Percentiles rank a stretch among this genome's conserved stretches.
Evolutionary conservation across 2,888 invertebrate species (phyloP).

Genomic region (Adelphocoris suturalis): DNA sequence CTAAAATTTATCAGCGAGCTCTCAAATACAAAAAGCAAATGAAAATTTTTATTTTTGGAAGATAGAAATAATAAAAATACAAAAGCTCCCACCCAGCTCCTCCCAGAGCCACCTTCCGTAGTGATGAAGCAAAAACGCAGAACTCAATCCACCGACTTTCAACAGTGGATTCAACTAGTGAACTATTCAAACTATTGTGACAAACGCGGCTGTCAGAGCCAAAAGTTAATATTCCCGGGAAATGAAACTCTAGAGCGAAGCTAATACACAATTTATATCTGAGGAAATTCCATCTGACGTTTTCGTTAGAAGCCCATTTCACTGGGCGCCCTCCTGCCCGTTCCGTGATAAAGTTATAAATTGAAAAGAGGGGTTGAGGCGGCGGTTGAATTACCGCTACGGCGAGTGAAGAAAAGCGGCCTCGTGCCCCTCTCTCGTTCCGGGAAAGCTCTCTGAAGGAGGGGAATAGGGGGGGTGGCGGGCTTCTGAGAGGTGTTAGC

Average conservation of each 20-base stretch:
- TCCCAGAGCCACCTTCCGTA: too few species aligned
- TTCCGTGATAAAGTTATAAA: constrained; percentile 25
- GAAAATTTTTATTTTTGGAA: too few species aligned
- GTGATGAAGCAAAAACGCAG: too few species aligned
- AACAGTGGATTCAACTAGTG: background rate
- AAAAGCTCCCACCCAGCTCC: too few species aligned
- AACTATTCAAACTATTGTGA: background rate
- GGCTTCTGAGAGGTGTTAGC: background rate
- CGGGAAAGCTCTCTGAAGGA: too few species aligned
- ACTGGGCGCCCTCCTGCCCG: background rate
- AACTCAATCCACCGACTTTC: background rate
- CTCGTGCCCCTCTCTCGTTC: background rate
- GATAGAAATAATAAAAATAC: too few species aligned
- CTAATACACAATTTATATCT: constrained; percentile 23
- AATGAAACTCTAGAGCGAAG: background rate
- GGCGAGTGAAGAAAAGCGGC: constrained; percentile 2
- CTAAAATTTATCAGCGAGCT: too few species aligned
- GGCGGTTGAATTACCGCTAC: constrained; percentile 32
- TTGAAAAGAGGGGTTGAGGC: constrained; percentile 23
- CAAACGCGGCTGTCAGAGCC: background rate
- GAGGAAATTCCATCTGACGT: constrained; percentile 37
- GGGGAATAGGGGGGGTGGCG: too few species aligned
- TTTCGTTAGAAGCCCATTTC: constrained; percentile 27
- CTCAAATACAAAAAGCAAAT: too few species aligned
- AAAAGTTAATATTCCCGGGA: constrained; percentile 18